Base-by-base conservation (phyloP, 1,140 invertebrate genomes). In the Bombus haemorrhoidalis region DNA sequence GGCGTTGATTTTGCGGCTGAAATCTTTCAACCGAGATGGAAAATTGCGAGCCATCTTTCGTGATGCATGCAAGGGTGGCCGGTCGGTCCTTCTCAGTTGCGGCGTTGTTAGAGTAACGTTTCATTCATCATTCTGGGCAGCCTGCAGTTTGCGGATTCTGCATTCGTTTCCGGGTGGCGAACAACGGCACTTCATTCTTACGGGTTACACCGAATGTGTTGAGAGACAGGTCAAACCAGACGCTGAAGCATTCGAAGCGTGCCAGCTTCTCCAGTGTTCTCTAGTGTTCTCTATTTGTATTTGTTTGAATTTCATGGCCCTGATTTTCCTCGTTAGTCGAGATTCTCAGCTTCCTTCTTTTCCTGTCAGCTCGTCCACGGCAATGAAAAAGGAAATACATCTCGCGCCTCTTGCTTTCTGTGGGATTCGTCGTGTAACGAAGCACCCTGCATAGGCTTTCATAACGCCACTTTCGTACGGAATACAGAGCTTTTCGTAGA, bases 81-180 rank as follows among this genome's bases (percentile, higher is more conserved):
- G n/a, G 57, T 3, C 22, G 57, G 59, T 32, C 34, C 12, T 81
- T 80, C 77, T 34, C 32, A n/a, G 32, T 68, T 43, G 28, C 68
- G n/a, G 37, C 8, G 34, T 75, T 79, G 13, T 59, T 53, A 59
- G n/a, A 76, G 69, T 47, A 76, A 79, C 80, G 71, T 84, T 86
- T 88, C 85, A 88, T 86, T 88, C 77, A 86, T 86, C 87, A 83
- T 86, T 86, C 69, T 32, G 68, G 66, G 74, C 62, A 75, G 68
- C 57, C 64, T 9, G 59, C 84, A 79, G 84, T 81, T 86, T 86
- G 85, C 79, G 72, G 78, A 82, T 88, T 85, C 79, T 88, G 84
- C 73, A 81, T 82, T 86, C 78, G 85, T 75, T 85, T 82, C 84
- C 76, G 66, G 62, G 34, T 47, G 69, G 78, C 47, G 74, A 85